Conservation (phyloP, 2,888 invertebrate species). For the Drosophila aldrichi region DNA sequence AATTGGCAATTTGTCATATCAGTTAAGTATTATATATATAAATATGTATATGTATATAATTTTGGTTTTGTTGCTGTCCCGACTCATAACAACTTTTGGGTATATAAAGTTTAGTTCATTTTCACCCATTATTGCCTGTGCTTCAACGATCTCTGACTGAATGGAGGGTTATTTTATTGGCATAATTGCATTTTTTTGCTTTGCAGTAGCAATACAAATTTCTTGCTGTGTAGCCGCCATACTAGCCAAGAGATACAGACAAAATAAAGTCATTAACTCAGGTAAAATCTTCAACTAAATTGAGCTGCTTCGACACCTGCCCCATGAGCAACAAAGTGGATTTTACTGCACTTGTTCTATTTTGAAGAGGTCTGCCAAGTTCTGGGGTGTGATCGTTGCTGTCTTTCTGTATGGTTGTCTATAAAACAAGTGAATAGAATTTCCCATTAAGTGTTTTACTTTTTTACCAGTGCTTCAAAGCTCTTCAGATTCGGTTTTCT, state of each 20-base stretch:
- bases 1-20: constrained; percentile 11
- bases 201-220: not conserved
- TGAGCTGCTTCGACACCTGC: not conserved
- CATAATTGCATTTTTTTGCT: not conserved
- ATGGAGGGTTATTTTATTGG: not conserved
- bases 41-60: not conserved
- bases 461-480: constrained; percentile 1
- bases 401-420: too few species aligned
- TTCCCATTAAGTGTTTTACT: constrained; percentile 1
- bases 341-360: not conserved
- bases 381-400: not conserved
- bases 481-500: not conserved
- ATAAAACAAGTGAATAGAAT: too few species aligned
- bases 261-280: not conserved
- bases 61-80: not conserved
- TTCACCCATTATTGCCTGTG: not conserved
- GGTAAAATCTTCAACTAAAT: constrained; percentile 4
- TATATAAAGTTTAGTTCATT: not conserved
- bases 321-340: not conserved
- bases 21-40: not conserved
- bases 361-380: not conserved
- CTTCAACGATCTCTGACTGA: not conserved
- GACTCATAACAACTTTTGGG: not conserved
- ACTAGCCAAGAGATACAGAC: not conserved
- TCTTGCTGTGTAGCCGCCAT: not conserved